Percentiles rank a stretch among this genome's conserved stretches.
phyloP scores from a whole-genome alignment of 1,140 invertebrate genomes.

The Eupeodes corollae region DNA sequence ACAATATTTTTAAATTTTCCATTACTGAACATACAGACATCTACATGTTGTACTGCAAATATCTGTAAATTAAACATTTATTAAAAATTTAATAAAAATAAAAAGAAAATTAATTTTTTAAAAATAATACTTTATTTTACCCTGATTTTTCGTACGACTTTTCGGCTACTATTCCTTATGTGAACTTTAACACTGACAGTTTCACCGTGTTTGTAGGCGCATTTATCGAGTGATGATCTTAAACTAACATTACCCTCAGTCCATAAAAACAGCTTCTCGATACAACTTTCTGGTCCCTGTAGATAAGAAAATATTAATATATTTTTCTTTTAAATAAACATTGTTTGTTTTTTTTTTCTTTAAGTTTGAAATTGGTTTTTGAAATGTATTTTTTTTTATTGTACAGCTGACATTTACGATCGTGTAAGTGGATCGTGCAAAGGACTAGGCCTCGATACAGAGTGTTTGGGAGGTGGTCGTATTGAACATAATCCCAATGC shows the following conservation, averaged over 20 bases:
- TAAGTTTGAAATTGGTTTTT: too few relatives aligned
- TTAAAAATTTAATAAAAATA: too few relatives aligned
- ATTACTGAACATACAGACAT: conserved; percentile 95
- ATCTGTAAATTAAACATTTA: conserved; percentile 42
- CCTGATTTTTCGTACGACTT: conserved; percentile 82
- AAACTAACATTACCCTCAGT: conserved; percentile 55
- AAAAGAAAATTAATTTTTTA: too few relatives aligned
- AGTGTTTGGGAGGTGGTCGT: conserved; percentile 67
- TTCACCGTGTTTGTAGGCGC: conserved; percentile 82
- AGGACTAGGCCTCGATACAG: conserved; percentile 42
- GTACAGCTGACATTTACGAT: conserved; percentile 54
- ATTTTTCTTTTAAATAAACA: too few relatives aligned
- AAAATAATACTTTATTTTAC: conserved; percentile 38
- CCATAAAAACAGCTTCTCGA: conserved; percentile 46
- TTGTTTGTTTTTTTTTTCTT: too few relatives aligned
- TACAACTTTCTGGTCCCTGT: conserved; percentile 6
- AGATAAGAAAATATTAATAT: too few relatives aligned
- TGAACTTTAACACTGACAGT: conserved; percentile 70
- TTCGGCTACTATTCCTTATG: conserved; percentile 83
- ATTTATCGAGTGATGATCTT: conserved; percentile 80
- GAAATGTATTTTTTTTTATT: conserved; percentile 5
- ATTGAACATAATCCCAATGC: conserved; percentile 53
- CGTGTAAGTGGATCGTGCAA: conserved; percentile 31
- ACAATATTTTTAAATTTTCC: conserved; percentile 96
- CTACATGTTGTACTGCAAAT: conserved; percentile 85